Evolutionary conservation across 2,113 vertebrate species (phyloP).

Genomic region (Antennarius striatus): DNA sequence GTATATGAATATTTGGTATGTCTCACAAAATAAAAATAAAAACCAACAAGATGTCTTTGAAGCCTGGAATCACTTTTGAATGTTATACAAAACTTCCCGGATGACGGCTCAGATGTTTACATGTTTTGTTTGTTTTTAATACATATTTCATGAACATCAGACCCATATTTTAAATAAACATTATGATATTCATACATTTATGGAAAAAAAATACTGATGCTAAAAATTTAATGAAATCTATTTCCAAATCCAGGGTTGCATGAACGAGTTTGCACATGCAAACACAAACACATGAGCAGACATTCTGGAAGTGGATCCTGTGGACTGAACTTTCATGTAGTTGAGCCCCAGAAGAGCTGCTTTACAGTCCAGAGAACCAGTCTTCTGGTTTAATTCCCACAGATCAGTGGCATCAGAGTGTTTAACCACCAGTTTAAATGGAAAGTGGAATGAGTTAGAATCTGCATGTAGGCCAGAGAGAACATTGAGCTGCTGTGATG

Average conservation of each 20-base stretch:
- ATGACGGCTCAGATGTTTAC: too few species aligned
- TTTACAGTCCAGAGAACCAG: constrained; percentile 72
- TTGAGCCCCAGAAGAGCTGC: constrained; percentile 68
- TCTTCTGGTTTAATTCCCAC: constrained; percentile 69
- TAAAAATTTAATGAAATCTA: constrained; percentile 66
- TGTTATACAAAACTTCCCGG: too few species aligned
- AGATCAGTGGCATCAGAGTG: constrained; percentile 61
- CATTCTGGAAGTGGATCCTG: constrained; percentile 63
- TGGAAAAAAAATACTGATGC: constrained; percentile 58
- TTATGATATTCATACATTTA: constrained; percentile 52
- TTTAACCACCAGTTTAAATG: constrained; percentile 59
- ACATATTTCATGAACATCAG: constrained; percentile 61
- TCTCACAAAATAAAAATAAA: constrained; percentile 2
- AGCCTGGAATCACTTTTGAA: too few species aligned
- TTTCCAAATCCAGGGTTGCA: constrained; percentile 48
- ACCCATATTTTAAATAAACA: constrained; percentile 35
- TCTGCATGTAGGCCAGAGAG: constrained; percentile 40
- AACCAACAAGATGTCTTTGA: too few species aligned
- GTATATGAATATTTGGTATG: constrained; percentile 1
- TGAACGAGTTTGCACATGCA: constrained; percentile 19
- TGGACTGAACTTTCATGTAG: constrained; percentile 65
- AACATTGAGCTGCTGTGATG: constrained; percentile 27
- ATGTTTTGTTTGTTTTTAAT: constrained; percentile 23
- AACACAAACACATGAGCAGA: constrained; percentile 28
- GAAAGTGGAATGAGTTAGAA: constrained; percentile 59